Base-by-base conservation (phyloP, 1,140 invertebrate species). In the Philaenus spumarius region DNA sequence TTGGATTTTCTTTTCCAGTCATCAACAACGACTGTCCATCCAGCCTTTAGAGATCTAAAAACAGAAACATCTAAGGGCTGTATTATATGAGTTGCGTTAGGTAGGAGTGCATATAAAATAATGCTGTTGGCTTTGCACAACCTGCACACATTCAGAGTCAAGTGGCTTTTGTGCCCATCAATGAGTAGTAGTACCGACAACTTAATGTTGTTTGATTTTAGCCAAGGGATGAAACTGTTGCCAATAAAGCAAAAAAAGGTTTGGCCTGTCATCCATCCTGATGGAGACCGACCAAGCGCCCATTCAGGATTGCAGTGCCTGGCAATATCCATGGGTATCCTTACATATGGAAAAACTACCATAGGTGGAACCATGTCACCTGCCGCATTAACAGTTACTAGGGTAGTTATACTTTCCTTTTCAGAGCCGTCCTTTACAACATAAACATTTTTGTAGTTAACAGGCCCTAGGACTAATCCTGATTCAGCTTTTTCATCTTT, bases 91-190 rank as follows among this genome's bases (percentile, higher is more conserved):
- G n/a, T n/a, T n/a, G n/a, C n/a, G n/a, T n/a, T n/a, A n/a, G n/a
- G n/a, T n/a, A n/a, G n/a, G n/a, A 45, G 17, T 6, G 6, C 42
- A 17, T 45, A 45, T 45, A 45, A 17, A 17, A 9, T 9, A 45
- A 45, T 45, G 7, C 17, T 6, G 15, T 45, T 45, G 42, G 42
- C 42, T 19, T 45, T 17, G 17, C 42, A 45, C 42, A 45, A 45
- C 42, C 42, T 45, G 17, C 42, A 45, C 6, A 45, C 42, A 17
- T 45, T 45, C 20, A 45, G 15, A 9, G 57, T 68, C 7, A 69
- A 26, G 53, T 69, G 67, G 6, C 62, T 64, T 46, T 67, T 69
- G 50, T 71, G 68, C 12, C 67, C 67, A 67, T 70, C 69, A n/a
- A 69, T 39, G 39, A 64, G 68, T 4, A 59, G 67, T 37, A 69